These are phyloP conservation scores for Lepidochrysops patricia DNA, from an alignment of 2,888 invertebrate genomes.

Conservation along the genomic window DNA sequence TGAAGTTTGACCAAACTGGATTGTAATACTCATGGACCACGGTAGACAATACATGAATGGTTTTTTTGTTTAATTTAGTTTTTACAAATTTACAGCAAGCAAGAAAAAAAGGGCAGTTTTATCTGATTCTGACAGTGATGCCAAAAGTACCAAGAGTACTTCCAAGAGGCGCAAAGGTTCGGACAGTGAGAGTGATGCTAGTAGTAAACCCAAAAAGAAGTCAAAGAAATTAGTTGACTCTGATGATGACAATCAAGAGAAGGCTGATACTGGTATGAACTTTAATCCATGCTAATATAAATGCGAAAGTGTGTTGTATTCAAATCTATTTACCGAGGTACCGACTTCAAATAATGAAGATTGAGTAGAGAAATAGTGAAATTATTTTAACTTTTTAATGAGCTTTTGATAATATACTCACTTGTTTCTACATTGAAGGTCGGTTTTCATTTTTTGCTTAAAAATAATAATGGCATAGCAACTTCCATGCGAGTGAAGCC, in stretches of 20 bases:
- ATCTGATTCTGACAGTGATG: slow-evolving; percentile 69
- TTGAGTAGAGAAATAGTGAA: too few species aligned
- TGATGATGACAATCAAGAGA: slow-evolving; percentile 71
- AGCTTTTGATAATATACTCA: too few species aligned
- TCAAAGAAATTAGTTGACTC: slow-evolving; percentile 77
- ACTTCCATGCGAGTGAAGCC: too few species aligned
- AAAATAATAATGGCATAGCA: too few species aligned
- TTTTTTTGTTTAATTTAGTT: neutral
- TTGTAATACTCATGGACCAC: too few species aligned
- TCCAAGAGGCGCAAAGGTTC: slow-evolving; percentile 59
- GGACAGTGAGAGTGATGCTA: slow-evolving; percentile 61
- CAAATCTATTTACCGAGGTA: too few species aligned
- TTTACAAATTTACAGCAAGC: slow-evolving; percentile 33
- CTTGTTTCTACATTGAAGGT: too few species aligned
- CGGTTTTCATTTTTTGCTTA: too few species aligned
- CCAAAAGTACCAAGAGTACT: slow-evolving; percentile 39
- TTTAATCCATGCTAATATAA: neutral
- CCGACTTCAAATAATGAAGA: too few species aligned
- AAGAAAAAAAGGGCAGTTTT: slow-evolving; percentile 64
- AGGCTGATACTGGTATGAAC: slow-evolving; percentile 28
- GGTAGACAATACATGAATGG: too few species aligned
- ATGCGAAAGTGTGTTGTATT: neutral
- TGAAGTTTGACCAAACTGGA: too few species aligned
- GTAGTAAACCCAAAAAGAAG: slow-evolving; percentile 61
- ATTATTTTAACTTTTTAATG: too few species aligned